Evolutionary conservation across 2,797 vertebrate species (phyloP).

Genomic region (Aldrovandia affinis): DNA sequence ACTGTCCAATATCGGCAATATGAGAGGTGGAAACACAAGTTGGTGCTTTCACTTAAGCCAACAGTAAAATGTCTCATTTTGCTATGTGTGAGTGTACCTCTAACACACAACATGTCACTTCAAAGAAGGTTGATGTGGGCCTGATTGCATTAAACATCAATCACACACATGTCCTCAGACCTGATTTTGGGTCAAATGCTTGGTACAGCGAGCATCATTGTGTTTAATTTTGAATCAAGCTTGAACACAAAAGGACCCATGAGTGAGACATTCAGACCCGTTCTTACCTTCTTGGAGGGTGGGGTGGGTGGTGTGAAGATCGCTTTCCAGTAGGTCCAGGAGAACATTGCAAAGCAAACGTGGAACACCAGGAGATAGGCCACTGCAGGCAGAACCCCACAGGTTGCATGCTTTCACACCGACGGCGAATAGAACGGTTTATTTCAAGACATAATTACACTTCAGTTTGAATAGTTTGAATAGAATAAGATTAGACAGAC

Average conservation of each 20-base stretch:
- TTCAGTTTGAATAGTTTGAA: not conserved
- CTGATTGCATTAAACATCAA: not conserved
- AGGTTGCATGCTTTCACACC: not conserved
- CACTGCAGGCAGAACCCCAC: conserved; percentile 73
- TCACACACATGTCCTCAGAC: not conserved
- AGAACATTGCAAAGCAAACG: conserved; percentile 92
- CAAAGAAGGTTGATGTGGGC: not conserved
- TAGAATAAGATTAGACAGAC: not conserved
- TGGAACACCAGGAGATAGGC: conserved; percentile 91
- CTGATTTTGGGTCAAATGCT: not conserved
- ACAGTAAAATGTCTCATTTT: conserved; percentile 6
- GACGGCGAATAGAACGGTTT: not conserved
- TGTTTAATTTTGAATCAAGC: not conserved
- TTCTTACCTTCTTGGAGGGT: conserved; percentile 90
- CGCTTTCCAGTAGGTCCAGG: conserved; percentile 97
- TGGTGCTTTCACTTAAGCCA: not conserved
- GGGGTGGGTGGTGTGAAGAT: conserved; percentile 89
- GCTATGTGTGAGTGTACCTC: not conserved
- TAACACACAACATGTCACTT: not conserved
- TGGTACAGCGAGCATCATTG: not conserved
- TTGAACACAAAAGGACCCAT: not conserved
- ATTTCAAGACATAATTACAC: not conserved
- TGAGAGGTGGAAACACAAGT: conserved; percentile 15
- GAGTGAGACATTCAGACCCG: not conserved
- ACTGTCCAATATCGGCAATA: conserved; percentile 13